Percentiles rank a stretch among this genome's conserved stretches.
These are phyloP conservation scores for Percopsis omiscomaycus DNA, from an alignment of 2,797 vertebrate species.

Conservation along the genomic window DNA sequence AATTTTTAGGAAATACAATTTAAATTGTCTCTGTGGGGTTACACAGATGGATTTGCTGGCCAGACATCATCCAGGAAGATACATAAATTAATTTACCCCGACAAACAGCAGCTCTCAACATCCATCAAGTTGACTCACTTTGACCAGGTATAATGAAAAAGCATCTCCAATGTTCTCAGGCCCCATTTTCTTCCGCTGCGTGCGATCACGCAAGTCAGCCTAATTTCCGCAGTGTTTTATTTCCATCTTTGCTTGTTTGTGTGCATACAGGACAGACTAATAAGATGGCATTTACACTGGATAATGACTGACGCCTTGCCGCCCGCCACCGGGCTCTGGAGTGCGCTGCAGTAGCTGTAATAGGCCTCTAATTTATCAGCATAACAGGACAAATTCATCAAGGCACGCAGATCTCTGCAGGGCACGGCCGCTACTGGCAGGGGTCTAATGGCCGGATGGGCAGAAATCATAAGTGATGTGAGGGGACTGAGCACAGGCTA, in stretches of 20 bases:
- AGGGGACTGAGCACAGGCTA: slow-evolving; percentile 35
- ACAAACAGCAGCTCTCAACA: slow-evolving; percentile 26
- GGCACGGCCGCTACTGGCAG: slow-evolving; percentile 47
- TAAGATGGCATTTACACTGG: slow-evolving; percentile 55
- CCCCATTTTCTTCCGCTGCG: slow-evolving; percentile 8
- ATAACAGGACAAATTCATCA: slow-evolving; percentile 73
- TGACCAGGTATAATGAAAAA: slow-evolving; percentile 28
- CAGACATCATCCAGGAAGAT: slow-evolving; percentile 45
- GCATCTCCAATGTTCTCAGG: slow-evolving; percentile 21
- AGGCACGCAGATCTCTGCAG: slow-evolving; percentile 62
- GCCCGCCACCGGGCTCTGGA: slow-evolving; percentile 41
- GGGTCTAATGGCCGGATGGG: slow-evolving; percentile 66
- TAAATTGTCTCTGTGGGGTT: slow-evolving; percentile 45
- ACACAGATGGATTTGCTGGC: slow-evolving; percentile 47
- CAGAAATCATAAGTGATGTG: slow-evolving; percentile 47
- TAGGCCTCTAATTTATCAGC: slow-evolving; percentile 68
- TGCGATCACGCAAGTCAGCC: slow-evolving; percentile 34
- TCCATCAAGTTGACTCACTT: slow-evolving; percentile 35
- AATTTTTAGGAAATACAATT: slow-evolving; percentile 33
- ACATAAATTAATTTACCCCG: slow-evolving; percentile 22
- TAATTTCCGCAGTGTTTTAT: slow-evolving; percentile 39
- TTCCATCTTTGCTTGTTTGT: slow-evolving; percentile 31
- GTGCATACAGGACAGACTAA: slow-evolving; percentile 42
- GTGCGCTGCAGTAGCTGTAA: slow-evolving; percentile 29
- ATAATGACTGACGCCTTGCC: slow-evolving; percentile 58